Evolutionary conservation across 2,797 vertebrate genomes (phyloP).

Genomic region (Acanthiza pusilla): DNA sequence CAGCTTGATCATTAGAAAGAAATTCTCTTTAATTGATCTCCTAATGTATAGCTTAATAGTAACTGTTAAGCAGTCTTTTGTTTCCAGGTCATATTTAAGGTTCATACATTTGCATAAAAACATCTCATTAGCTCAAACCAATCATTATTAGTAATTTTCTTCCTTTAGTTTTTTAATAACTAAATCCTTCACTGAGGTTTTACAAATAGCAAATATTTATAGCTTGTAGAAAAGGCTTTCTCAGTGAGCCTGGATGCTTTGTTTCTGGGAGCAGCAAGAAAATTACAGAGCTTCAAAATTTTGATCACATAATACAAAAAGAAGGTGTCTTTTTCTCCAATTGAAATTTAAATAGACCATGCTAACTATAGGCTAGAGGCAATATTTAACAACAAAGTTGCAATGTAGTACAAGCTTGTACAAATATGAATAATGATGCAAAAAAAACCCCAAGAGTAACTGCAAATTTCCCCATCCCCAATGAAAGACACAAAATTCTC

Average conservation of each 20-base stretch:
- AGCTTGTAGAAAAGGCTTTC: slow-evolving; percentile 80
- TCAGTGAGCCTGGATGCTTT: slow-evolving; percentile 68
- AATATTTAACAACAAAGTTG: not conserved
- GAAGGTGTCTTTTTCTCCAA: slow-evolving; percentile 1
- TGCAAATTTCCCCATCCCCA: not conserved
- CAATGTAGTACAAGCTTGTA: not conserved
- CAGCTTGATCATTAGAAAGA: slow-evolving; percentile 84
- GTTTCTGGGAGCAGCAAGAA: slow-evolving; percentile 66
- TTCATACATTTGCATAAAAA: slow-evolving; percentile 94
- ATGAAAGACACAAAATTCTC: not conserved
- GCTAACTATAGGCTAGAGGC: not conserved
- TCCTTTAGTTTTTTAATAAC: slow-evolving; percentile 88
- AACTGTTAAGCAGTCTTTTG: slow-evolving; percentile 92
- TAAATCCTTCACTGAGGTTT: slow-evolving; percentile 76
- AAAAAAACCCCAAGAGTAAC: not conserved
- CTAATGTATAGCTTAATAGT: slow-evolving; percentile 95
- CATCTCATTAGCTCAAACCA: slow-evolving; percentile 89
- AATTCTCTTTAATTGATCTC: slow-evolving; percentile 97
- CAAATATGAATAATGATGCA: not conserved
- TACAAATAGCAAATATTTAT: slow-evolving; percentile 90
- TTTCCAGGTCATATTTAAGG: slow-evolving; percentile 96
- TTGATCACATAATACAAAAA: slow-evolving; percentile 53
- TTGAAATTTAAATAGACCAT: slow-evolving; percentile 20
- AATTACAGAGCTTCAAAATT: slow-evolving; percentile 69
- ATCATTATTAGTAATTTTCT: slow-evolving; percentile 93